These are phyloP conservation scores for Pissodes strobi DNA, from an alignment of 1,140 invertebrate genomes.

Conservation along the genomic window DNA sequence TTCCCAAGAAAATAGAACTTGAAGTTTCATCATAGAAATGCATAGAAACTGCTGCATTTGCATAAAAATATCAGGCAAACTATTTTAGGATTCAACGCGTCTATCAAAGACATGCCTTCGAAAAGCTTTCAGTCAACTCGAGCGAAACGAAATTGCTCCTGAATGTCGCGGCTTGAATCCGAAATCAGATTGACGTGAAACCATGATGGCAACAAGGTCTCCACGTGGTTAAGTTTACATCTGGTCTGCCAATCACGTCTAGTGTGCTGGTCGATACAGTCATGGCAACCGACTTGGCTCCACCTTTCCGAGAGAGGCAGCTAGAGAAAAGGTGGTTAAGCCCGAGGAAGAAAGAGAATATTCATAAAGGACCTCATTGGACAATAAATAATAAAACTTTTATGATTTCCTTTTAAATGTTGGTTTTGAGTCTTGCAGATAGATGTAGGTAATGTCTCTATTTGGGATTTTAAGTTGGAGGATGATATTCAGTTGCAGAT, in stretches of 20 bases:
- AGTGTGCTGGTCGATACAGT: slow-evolving; percentile 47
- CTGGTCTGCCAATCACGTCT: slow-evolving; percentile 40
- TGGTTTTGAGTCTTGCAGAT: slow-evolving; percentile 53
- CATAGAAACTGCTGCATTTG: slow-evolving; percentile 35
- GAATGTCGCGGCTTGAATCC: slow-evolving; percentile 37
- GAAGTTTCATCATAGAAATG: slow-evolving; percentile 21
- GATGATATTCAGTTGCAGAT: too few relatives aligned
- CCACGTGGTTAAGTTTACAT: slow-evolving; percentile 47
- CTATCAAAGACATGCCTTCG: slow-evolving; percentile 23
- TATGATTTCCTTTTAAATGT: slow-evolving; percentile 53
- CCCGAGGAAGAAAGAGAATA: slow-evolving; percentile 38
- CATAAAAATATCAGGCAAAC: slow-evolving; percentile 30
- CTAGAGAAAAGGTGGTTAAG: neutral
- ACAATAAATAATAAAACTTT: slow-evolving; percentile 57
- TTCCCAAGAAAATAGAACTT: slow-evolving; percentile 18
- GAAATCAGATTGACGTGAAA: slow-evolving; percentile 33
- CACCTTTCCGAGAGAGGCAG: slow-evolving; percentile 40
- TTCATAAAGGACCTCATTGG: slow-evolving; percentile 54
- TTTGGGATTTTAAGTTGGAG: slow-evolving; percentile 34
- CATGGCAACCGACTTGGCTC: slow-evolving; percentile 51
- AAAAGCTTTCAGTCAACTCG: slow-evolving; percentile 9
- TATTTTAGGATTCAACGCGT: slow-evolving; percentile 19
- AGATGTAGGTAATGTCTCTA: slow-evolving; percentile 55
- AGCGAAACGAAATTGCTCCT: slow-evolving; percentile 19
- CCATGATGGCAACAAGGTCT: slow-evolving; percentile 50